These are phyloP conservation scores for Irena cyanogastra DNA, from an alignment of 2,113 vertebrate species.

Conservation along the genomic window DNA sequence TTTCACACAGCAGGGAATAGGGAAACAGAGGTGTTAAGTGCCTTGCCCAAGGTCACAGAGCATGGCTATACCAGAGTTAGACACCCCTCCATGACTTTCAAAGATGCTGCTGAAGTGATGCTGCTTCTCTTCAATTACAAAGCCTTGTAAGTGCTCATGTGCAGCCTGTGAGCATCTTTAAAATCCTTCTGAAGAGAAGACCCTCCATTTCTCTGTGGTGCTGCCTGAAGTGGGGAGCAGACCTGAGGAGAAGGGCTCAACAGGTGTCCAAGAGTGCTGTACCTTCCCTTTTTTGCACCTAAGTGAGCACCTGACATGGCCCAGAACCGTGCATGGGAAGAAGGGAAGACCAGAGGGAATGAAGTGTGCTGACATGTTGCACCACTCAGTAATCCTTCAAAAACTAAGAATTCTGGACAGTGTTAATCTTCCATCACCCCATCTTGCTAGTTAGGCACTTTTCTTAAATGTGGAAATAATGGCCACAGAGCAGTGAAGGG, in stretches of 20 bases:
- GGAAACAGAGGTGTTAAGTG: slow-evolving; percentile 2
- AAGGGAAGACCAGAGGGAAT: background rate
- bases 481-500: background rate
- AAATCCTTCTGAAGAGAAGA: background rate
- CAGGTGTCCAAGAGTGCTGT: background rate
- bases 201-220: background rate
- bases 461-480: background rate
- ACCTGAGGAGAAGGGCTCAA: background rate
- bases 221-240: background rate
- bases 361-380: background rate
- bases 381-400: background rate
- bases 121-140: background rate
- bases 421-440: background rate
- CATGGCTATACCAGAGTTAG: background rate
- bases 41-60: slow-evolving; percentile 21
- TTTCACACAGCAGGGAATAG: slow-evolving; percentile 17
- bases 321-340: background rate
- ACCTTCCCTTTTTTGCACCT: background rate
- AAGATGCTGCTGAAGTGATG: background rate
- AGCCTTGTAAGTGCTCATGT: background rate
- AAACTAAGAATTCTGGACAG: background rate
- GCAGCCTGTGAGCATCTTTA: background rate
- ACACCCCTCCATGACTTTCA: background rate
- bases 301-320: background rate
- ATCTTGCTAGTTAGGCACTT: background rate